Evolutionary conservation across 2,113 vertebrate genomes (phyloP).

Genomic region (Hydrochoerus hydrochaeris): DNA sequence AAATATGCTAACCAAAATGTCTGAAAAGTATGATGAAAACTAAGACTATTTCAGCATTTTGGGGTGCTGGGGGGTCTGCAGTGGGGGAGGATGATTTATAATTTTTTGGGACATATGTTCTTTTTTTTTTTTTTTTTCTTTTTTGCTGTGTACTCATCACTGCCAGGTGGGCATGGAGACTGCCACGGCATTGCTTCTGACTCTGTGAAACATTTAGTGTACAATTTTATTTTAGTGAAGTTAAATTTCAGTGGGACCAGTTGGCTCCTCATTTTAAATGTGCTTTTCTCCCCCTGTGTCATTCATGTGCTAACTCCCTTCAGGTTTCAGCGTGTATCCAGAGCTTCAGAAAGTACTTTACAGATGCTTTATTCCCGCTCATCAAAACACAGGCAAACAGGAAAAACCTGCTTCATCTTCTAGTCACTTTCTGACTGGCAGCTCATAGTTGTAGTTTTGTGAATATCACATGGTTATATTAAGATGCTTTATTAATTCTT

Average conservation of each 20-base stretch:
- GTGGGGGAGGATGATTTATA: neutral
- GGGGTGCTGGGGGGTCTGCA: neutral
- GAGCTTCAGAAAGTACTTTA: constrained; percentile 63
- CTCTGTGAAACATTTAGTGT: constrained; percentile 43
- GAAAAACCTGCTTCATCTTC: constrained; percentile 41
- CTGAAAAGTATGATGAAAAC: constrained; percentile 52
- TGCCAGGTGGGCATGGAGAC: constrained; percentile 44
- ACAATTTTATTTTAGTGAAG: constrained; percentile 64
- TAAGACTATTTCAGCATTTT: neutral
- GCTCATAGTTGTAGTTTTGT: neutral
- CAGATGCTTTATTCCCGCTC: constrained; percentile 54
- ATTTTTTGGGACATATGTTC: neutral
- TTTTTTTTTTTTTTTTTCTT: neutral
- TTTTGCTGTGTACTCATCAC: neutral
- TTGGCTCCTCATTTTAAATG: constrained; percentile 50
- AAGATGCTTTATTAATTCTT: constrained; percentile 69
- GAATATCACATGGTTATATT: constrained; percentile 60
- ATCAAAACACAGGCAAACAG: constrained; percentile 63
- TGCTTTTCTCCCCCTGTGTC: neutral
- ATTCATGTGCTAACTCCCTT: constrained; percentile 63
- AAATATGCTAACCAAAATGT: constrained; percentile 3
- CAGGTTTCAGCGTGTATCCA: constrained; percentile 10
- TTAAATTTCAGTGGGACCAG: constrained; percentile 24
- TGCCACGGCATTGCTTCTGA: constrained; percentile 28
- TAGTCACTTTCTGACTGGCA: constrained; percentile 57